Conservation (phyloP, 2,888 invertebrate genomes). For the Drosophila melanosoma region DNA sequence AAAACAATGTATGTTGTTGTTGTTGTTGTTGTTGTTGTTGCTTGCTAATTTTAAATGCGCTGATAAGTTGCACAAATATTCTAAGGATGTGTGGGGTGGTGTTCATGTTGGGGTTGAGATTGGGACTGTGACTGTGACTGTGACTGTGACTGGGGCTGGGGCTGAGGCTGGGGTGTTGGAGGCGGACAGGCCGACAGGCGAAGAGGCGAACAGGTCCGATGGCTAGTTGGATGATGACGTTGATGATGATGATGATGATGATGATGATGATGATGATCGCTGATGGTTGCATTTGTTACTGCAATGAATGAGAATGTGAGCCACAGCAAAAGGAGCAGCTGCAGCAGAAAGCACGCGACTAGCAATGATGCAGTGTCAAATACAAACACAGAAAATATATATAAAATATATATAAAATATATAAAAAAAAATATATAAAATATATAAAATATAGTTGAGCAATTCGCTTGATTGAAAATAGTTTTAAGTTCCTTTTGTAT, state of each 20-base stretch:
- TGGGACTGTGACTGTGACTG: not conserved
- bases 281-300: constrained; percentile 10
- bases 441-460: not conserved
- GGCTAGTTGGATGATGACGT: constrained; percentile 32
- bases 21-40: constrained; percentile 36
- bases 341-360: constrained; percentile 24
- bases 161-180: constrained; percentile 12
- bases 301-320: constrained; percentile 14
- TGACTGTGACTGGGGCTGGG: not conserved
- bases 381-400: not conserved
- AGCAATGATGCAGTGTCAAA: not conserved
- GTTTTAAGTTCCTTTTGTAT: not conserved
- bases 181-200: not conserved
- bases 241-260: constrained; percentile 17
- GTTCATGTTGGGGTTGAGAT: not conserved
- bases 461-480: not conserved
- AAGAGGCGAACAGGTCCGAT: not conserved
- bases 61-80: constrained; percentile 80
- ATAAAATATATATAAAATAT: not conserved
- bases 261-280: constrained; percentile 1
- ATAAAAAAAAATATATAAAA: no score
- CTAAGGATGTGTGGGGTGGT: constrained; percentile 61
- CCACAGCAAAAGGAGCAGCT: not conserved
- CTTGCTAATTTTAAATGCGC: constrained; percentile 77
- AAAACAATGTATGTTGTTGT: constrained; percentile 40